A percentile compares a stretch with the other conserved stretches of the same genome.
Conservation (phyloP, 2,888 invertebrate species). For the Galerucella nymphaeae region DNA sequence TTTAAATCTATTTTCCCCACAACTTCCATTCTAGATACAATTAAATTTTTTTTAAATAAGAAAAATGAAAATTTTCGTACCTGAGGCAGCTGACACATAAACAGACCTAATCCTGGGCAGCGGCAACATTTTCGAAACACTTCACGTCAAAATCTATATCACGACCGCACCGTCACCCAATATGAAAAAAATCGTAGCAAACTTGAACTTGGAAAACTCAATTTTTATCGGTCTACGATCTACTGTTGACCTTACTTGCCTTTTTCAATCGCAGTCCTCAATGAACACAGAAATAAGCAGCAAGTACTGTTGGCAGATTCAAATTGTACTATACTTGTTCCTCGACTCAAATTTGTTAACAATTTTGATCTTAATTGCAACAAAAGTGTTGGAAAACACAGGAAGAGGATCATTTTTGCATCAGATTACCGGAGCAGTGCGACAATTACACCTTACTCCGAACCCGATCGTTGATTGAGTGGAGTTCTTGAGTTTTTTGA, state of each 20-base stretch:
- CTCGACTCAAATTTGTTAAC: background rate
- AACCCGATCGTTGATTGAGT: background rate
- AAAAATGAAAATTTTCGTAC: background rate
- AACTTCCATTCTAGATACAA: no score
- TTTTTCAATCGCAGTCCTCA: slow-evolving; percentile 23
- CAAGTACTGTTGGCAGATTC: background rate
- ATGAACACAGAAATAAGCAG: background rate
- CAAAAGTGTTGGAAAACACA: background rate
- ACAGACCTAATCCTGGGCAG: slow-evolving; percentile 12
- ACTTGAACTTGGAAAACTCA: slow-evolving; percentile 31
- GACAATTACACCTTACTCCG: background rate
- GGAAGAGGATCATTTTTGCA: slow-evolving; percentile 1
- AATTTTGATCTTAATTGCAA: slow-evolving; percentile 2
- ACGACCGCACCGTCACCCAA: slow-evolving; percentile 9
- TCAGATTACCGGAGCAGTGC: background rate
- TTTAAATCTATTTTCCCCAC: background rate
- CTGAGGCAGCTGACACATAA: slow-evolving; percentile 10
- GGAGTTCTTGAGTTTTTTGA: no score
- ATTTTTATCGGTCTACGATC: slow-evolving; percentile 21
- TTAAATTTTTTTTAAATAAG: no score
- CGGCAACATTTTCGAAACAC: slow-evolving; percentile 23
- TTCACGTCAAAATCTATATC: slow-evolving; percentile 4
- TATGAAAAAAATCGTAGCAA: slow-evolving; percentile 22
- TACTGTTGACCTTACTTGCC: slow-evolving; percentile 19
- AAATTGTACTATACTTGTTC: slow-evolving; percentile 5